These are phyloP conservation scores for Hepsetus odoe DNA, from an alignment of 2,113 vertebrate genomes.

Conservation along the genomic window DNA sequence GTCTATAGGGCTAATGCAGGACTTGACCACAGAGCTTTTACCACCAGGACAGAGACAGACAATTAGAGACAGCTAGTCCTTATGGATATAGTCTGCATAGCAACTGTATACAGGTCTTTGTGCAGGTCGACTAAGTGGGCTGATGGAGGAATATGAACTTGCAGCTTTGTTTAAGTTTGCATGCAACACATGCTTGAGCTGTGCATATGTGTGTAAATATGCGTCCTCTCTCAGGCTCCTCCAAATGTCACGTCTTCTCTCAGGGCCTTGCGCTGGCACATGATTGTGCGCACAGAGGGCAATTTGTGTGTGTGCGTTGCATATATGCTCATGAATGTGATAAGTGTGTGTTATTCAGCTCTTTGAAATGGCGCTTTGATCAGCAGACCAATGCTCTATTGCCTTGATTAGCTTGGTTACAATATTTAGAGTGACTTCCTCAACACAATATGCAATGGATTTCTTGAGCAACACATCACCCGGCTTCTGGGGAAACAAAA, in stretches of 20 bases:
- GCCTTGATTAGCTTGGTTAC: too few relatives aligned
- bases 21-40: constrained; percentile 46
- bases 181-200: constrained; percentile 28
- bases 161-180: not conserved
- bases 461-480: too few relatives aligned
- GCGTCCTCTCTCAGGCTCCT: not conserved
- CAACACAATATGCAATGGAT: too few relatives aligned
- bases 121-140: not conserved
- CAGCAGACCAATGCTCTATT: not conserved
- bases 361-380: not conserved
- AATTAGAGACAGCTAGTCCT: not conserved
- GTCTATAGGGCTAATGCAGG: constrained; percentile 52
- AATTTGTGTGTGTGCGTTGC: not conserved
- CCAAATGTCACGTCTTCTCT: not conserved
- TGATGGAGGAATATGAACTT: not conserved
- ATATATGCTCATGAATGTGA: not conserved
- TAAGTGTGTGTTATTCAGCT: not conserved
- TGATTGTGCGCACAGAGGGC: not conserved
- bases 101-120: not conserved
- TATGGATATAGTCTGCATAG: not conserved
- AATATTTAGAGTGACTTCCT: too few relatives aligned
- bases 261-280: not conserved
- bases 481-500: too few relatives aligned
- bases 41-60: constrained; percentile 13
- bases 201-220: constrained; percentile 19